A percentile compares a stretch with the other conserved stretches of the same genome.
Conservation (phyloP, 2,888 invertebrate genomes). For the Proisotoma minuta region DNA sequence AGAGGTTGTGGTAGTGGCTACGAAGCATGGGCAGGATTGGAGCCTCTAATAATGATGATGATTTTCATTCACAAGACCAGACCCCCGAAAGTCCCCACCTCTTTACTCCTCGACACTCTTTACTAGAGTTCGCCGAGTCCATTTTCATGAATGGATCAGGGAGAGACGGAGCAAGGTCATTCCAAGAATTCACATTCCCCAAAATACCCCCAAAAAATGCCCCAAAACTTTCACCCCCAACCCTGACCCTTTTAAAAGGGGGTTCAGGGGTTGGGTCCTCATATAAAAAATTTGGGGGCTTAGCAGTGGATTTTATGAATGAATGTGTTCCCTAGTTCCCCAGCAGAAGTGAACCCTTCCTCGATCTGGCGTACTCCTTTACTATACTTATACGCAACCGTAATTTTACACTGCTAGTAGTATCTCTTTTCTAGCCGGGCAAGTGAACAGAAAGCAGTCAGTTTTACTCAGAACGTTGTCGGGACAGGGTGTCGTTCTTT, state of each 20-base stretch:
- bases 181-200: constrained; percentile 27
- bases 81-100: constrained; percentile 36
- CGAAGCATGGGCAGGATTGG: neutral
- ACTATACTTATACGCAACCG: constrained; percentile 47
- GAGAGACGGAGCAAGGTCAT: constrained; percentile 45
- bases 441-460: neutral
- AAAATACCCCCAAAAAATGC: neutral
- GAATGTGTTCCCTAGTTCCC: constrained; percentile 48
- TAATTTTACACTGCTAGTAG: constrained; percentile 29
- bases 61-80: constrained; percentile 45
- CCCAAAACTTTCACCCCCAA: neutral
- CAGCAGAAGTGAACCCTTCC: constrained; percentile 48
- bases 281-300: neutral
- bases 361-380: constrained; percentile 55
- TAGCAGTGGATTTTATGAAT: constrained; percentile 15
- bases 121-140: constrained; percentile 55
- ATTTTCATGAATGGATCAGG: constrained; percentile 51
- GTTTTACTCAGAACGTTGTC: neutral
- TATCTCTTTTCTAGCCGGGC: constrained; percentile 15
- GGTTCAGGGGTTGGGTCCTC: neutral
- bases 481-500: neutral
- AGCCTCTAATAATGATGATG: constrained; percentile 26
- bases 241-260: neutral
- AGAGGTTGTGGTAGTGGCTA: neutral
- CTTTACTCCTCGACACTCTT: constrained; percentile 35